Evolutionary conservation across 1,140 invertebrate species (phyloP).

Genomic region (Pemphigus obesinymphae): DNA sequence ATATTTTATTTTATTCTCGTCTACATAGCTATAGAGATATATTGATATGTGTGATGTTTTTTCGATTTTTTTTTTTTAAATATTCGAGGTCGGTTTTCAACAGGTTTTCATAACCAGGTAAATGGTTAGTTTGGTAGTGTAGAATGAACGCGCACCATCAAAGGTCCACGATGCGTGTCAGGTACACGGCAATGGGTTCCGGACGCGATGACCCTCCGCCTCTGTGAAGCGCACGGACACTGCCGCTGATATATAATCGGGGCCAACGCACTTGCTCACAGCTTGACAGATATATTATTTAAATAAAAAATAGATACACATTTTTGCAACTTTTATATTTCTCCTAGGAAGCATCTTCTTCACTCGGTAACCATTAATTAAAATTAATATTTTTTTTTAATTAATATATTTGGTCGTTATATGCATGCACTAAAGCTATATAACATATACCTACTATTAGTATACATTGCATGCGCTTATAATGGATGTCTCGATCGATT

Average conservation of each 20-base stretch:
- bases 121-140: neutral
- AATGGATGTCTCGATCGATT: neutral
- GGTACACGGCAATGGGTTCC: neutral
- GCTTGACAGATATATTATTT: neutral
- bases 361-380: constrained; percentile 7
- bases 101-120: constrained; percentile 20
- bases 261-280: too few relatives aligned
- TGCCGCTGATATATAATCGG: too few relatives aligned
- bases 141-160: neutral
- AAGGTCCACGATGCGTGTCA: neutral
- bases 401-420: too few relatives aligned
- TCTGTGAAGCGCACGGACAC: neutral
- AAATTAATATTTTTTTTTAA: neutral
- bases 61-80: constrained; percentile 1
- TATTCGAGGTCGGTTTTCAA: constrained; percentile 26
- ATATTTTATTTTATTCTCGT: neutral
- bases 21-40: neutral
- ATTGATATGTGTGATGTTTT: neutral
- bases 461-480: neutral
- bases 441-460: neutral
- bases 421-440: neutral
- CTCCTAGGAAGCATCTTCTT: neutral
- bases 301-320: neutral
- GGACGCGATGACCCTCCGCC: neutral
- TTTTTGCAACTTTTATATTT: neutral